Evolutionary conservation across 2,888 invertebrate species (phyloP).

Genomic region (Prostheceraeus crozeri): DNA sequence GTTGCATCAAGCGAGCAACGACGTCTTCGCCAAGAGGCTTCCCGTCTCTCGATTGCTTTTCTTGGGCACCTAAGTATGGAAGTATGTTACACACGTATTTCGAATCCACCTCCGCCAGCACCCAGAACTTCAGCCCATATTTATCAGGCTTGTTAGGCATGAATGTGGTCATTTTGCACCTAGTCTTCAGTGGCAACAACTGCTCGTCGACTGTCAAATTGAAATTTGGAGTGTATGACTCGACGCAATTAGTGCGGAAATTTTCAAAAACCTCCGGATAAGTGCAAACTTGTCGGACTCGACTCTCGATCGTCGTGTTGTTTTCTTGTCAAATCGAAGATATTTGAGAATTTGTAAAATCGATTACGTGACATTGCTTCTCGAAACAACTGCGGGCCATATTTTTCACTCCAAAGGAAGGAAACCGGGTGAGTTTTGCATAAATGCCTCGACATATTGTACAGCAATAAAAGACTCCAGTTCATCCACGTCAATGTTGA

Average conservation of each 20-base stretch:
- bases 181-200: slow-evolving; percentile 12
- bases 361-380: slow-evolving; percentile 18
- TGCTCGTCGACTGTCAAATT: slow-evolving; percentile 12
- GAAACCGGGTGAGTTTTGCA: no score
- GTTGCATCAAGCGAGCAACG: slow-evolving; percentile 4
- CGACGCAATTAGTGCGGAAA: neutral
- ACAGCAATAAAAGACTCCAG: neutral
- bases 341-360: neutral
- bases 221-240: neutral
- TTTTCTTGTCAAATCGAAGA: slow-evolving; percentile 4
- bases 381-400: neutral
- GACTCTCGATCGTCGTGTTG: neutral
- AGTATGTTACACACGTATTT: slow-evolving; percentile 17
- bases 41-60: neutral
- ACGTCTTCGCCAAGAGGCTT: slow-evolving; percentile 18
- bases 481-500: neutral
- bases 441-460: neutral
- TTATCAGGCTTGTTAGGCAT: slow-evolving; percentile 21
- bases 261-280: slow-evolving; percentile 3
- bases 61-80: slow-evolving; percentile 1
- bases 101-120: slow-evolving; percentile 2
- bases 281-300: neutral
- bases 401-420: no score
- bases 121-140: slow-evolving; percentile 12
- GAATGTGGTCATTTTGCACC: slow-evolving; percentile 19